Percentiles rank a stretch among this genome's conserved stretches.
Evolutionary conservation across 1,140 invertebrate genomes (phyloP).

Genomic region (Proales similis): DNA sequence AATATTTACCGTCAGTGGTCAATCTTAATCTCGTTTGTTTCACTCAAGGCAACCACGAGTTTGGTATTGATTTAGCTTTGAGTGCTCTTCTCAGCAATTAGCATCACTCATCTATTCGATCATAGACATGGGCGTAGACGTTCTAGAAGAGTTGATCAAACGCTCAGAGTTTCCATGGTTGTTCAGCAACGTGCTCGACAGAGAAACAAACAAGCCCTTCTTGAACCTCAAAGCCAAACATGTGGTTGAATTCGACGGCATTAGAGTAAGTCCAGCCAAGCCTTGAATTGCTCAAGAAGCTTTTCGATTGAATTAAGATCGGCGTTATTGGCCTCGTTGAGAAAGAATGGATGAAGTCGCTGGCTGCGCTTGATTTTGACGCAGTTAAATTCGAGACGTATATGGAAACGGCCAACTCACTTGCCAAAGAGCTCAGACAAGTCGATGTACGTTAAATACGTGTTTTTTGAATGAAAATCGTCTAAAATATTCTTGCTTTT

Average conservation of each 20-base stretch:
- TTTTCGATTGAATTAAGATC: conserved; percentile 41
- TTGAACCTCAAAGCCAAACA: conserved; percentile 61
- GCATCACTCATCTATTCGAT: too few species aligned
- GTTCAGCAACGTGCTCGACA: conserved; percentile 81
- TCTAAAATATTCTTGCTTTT: too few species aligned
- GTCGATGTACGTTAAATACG: too few species aligned
- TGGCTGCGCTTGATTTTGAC: conserved; percentile 76
- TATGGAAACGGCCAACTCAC: conserved; percentile 67
- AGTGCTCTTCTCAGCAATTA: too few species aligned
- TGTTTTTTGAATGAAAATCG: too few species aligned
- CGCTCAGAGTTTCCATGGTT: conserved; percentile 78
- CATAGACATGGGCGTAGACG: conserved; percentile 78
- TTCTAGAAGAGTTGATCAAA: conserved; percentile 65
- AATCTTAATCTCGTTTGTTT: too few species aligned
- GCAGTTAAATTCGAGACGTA: conserved; percentile 79
- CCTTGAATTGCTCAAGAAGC: background rate
- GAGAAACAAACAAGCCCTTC: conserved; percentile 70
- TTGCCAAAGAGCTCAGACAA: conserved; percentile 67
- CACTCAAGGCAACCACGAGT: conserved; percentile 91
- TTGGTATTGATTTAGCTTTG: conserved; percentile 72
- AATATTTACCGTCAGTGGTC: too few species aligned
- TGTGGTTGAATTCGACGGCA: conserved; percentile 14
- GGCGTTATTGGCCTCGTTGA: conserved; percentile 71
- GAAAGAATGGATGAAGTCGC: conserved; percentile 77
- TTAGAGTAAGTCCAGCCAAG: conserved; percentile 27